phyloP scores from a whole-genome alignment of 2,888 invertebrate species.

The Thymelicus lineola region DNA sequence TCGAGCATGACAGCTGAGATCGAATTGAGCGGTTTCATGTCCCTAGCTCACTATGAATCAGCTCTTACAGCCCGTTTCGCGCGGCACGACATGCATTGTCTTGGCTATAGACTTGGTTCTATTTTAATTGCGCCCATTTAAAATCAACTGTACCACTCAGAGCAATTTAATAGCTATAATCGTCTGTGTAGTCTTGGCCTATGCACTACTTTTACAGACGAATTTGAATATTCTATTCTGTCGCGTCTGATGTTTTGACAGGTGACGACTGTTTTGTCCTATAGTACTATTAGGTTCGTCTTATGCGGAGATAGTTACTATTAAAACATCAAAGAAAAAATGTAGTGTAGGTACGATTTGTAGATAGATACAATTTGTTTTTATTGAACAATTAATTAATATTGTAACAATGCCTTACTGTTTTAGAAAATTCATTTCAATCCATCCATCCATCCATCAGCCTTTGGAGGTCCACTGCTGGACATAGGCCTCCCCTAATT shows the following conservation, averaged over 20 bases:
- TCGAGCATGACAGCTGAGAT: background rate
- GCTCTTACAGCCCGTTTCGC: slow-evolving; percentile 73
- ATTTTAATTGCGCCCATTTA: slow-evolving; percentile 60
- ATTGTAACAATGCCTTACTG: no score
- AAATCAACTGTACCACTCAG: slow-evolving; percentile 67
- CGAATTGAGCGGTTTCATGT: slow-evolving; percentile 14
- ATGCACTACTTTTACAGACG: slow-evolving; percentile 27
- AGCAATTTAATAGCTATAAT: slow-evolving; percentile 44
- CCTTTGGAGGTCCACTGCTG: no score
- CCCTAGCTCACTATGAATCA: slow-evolving; percentile 59
- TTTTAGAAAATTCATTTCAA: no score
- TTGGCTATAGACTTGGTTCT: slow-evolving; percentile 61
- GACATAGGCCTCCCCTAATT: no score
- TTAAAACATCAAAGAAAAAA: no score
- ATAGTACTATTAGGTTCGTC: background rate
- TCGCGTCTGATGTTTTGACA: background rate
- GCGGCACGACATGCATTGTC: slow-evolving; percentile 65
- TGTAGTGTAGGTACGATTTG: no score
- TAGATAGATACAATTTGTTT: no score
- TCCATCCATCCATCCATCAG: no score
- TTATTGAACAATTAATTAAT: no score
- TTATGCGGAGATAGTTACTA: no score
- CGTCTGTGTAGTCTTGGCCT: slow-evolving; percentile 36
- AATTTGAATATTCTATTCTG: slow-evolving; percentile 36
- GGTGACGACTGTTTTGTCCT: background rate